phyloP scores from a whole-genome alignment of 2,797 vertebrate genomes.

The Xenopus petersii region DNA sequence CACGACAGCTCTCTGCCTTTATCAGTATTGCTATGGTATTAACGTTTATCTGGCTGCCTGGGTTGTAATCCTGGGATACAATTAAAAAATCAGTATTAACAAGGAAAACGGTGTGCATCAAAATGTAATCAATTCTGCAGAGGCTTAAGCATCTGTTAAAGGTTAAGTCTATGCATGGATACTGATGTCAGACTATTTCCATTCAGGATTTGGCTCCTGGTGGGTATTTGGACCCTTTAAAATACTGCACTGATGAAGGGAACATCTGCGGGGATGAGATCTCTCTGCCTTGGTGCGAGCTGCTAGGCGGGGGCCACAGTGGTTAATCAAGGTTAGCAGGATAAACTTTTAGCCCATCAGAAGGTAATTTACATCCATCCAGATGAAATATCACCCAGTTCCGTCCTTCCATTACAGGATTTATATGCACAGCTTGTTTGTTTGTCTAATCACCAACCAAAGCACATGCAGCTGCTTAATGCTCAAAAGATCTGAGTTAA shows the following conservation, averaged over 20 bases:
- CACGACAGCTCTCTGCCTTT: constrained; percentile 34
- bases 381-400: constrained; percentile 10
- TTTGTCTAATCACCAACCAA: neutral
- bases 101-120: constrained; percentile 79
- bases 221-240: constrained; percentile 56
- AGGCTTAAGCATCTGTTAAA: constrained; percentile 95
- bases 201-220: constrained; percentile 69
- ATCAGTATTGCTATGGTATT: constrained; percentile 54
- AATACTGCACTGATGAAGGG: constrained; percentile 51
- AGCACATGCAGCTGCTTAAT: neutral
- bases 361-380: constrained; percentile 40
- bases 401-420: constrained; percentile 13
- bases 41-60: constrained; percentile 73
- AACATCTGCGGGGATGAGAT: constrained; percentile 45
- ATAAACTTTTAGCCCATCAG: constrained; percentile 36
- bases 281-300: constrained; percentile 26
- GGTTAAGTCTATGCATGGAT: constrained; percentile 84
- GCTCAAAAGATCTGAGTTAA: neutral
- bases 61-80: constrained; percentile 83
- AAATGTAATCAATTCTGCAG: constrained; percentile 89
- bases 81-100: constrained; percentile 83
- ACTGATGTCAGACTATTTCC: constrained; percentile 77
- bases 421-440: neutral
- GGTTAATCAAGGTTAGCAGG: constrained; percentile 27
- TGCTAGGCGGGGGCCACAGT: neutral